Conservation (phyloP, 2,797 vertebrate species). For the Cuculus canorus region DNA sequence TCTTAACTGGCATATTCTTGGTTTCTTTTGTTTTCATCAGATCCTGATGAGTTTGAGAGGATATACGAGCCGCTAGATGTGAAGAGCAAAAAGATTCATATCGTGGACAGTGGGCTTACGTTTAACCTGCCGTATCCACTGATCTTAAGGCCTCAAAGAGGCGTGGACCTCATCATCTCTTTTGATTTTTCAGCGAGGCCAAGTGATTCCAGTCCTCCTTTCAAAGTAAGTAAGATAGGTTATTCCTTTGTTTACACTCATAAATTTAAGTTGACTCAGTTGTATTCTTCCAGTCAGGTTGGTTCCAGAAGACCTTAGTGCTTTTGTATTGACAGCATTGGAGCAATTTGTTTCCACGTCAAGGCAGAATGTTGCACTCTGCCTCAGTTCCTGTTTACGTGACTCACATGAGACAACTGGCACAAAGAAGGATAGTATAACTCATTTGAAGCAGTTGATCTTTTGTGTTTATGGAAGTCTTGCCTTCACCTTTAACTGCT, state of each 20-base stretch:
- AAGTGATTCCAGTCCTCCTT: constrained; percentile 95
- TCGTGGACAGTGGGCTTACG: constrained; percentile 96
- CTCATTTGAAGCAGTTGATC: neutral
- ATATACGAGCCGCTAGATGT: constrained; percentile 98
- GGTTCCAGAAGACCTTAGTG: neutral
- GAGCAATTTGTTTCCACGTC: neutral
- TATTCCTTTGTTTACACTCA: neutral
- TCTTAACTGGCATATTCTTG: neutral
- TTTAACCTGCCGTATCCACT: constrained; percentile 96
- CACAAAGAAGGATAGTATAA: neutral
- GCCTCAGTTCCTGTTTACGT: constrained; percentile 38
- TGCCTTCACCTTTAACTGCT: neutral
- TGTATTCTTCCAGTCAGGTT: neutral
- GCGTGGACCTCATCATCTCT: constrained; percentile 93
- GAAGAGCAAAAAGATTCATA: constrained; percentile 97
- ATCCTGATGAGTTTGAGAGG: constrained; percentile 94
- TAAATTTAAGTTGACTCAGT: neutral
- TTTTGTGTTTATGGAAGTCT: neutral
- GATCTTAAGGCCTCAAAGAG: constrained; percentile 90
- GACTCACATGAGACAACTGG: neutral
- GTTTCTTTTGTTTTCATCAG: constrained; percentile 67
- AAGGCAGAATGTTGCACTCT: neutral
- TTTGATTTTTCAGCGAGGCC: constrained; percentile 98
- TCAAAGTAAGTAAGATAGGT: constrained; percentile 84
- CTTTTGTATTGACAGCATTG: neutral